Conservation (phyloP, 2,888 invertebrate genomes). For the Dryobota labecula region DNA sequence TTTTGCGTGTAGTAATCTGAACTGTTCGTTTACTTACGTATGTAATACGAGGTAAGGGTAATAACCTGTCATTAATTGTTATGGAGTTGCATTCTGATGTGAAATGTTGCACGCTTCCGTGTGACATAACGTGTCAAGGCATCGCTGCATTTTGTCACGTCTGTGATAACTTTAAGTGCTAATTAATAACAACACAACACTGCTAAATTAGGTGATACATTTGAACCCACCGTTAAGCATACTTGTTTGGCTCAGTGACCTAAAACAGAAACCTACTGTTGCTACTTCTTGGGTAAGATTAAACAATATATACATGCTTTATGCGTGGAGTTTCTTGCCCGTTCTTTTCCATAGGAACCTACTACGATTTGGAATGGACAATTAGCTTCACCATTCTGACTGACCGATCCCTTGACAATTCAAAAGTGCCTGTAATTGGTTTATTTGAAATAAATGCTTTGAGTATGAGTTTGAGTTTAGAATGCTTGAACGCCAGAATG, state of each 20-base stretch:
- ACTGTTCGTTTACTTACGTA: slow-evolving; percentile 4
- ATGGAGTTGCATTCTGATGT: slow-evolving; percentile 9
- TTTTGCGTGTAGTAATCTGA: slow-evolving; percentile 46
- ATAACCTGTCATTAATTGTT: slow-evolving; percentile 28
- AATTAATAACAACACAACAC: neutral
- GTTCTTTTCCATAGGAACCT: too few relatives aligned
- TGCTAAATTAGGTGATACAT: too few relatives aligned
- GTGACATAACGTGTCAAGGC: neutral
- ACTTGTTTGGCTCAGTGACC: neutral
- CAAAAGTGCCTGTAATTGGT: too few relatives aligned
- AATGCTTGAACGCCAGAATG: neutral
- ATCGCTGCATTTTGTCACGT: neutral
- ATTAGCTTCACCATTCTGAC: too few relatives aligned
- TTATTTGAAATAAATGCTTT: too few relatives aligned
- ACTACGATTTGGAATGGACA: too few relatives aligned
- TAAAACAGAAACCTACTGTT: neutral
- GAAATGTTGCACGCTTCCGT: slow-evolving; percentile 5
- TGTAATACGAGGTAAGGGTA: slow-evolving; percentile 14
- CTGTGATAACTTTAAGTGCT: neutral
- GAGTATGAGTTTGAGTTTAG: too few relatives aligned
- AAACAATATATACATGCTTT: too few relatives aligned
- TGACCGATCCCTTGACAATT: too few relatives aligned
- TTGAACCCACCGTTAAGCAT: too few relatives aligned
- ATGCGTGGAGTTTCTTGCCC: too few relatives aligned
- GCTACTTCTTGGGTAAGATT: too few relatives aligned